Evolutionary conservation across 2,113 vertebrate species (phyloP), one percentile per base, ranked within the genome.

Genomic region (Diglossa brunneiventris): DNA sequence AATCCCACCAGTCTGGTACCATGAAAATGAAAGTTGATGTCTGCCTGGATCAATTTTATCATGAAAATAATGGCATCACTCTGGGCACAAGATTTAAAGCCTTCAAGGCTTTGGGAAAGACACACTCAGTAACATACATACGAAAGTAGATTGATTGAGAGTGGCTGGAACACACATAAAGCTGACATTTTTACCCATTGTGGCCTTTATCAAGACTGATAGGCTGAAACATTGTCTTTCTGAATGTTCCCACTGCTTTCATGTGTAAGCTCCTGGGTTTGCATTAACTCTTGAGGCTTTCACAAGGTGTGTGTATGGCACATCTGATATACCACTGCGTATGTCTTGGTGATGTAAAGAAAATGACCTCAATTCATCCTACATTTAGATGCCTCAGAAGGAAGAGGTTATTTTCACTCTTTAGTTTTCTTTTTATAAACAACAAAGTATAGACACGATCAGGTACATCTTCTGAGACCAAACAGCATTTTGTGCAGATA

Each of bases 1-100:
- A 94, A 80, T 93, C 94, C 94, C 92, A 97, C 96, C 92, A 94
- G 89, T 94, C 89, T 94, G 84, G 84, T 95, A 94, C 92, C 95
- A 95, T 35, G 92, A 94, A 92, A 95, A 96, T 95, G 83, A 39
- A 76, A 95, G 93, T 77, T 95, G 91, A 95, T 93, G 70, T 73
- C 88, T 97, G 89, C 87, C 81, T 82, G 92, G 92, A 96, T 94
- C 92, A 94, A 90, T 92, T 66, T 91, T 87, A 83, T 96, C 75
- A 55, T 47, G 67, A 92, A 88, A 94, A 79, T 88, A 89, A 94
- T 76, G 85, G 61, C 56, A 87, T 93, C 66, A 82, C 49, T 93
- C 76, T 90, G 53, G 42, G 83, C 37, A 61, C 69, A 94, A 92
- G 93, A 81, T 94, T 91, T 90, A 92, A 92, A 79, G 31, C 26